These are phyloP conservation scores for Bombus sylvicola DNA, from an alignment of 1,140 invertebrate genomes.

Conservation along the genomic window DNA sequence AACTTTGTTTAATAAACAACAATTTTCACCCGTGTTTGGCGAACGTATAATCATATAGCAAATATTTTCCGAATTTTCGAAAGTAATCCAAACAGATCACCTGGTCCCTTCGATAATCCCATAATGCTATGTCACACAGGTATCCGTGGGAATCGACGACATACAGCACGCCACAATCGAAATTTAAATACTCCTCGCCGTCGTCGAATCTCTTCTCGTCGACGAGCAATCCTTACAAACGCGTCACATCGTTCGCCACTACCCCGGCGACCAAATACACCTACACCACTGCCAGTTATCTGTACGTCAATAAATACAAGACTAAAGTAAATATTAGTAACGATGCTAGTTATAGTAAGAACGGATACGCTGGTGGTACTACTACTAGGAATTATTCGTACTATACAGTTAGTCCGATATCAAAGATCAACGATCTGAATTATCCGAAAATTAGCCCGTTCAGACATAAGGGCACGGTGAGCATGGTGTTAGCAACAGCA, in stretches of 20 bases:
- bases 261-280: slow-evolving; percentile 64
- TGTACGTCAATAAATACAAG: slow-evolving; percentile 68
- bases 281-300: slow-evolving; percentile 72
- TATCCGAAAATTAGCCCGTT: slow-evolving; percentile 78
- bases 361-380: slow-evolving; percentile 31
- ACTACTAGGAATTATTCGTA: slow-evolving; percentile 72
- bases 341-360: slow-evolving; percentile 40
- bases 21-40: background rate
- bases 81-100: background rate
- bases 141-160: slow-evolving; percentile 79
- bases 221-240: slow-evolving; percentile 61
- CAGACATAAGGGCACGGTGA: slow-evolving; percentile 76
- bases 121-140: slow-evolving; percentile 71
- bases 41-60: background rate
- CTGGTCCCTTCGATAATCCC: slow-evolving; percentile 14
- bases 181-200: slow-evolving; percentile 69
- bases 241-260: slow-evolving; percentile 44
- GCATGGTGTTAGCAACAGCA: slow-evolving; percentile 70
- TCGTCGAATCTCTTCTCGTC: slow-evolving; percentile 57
- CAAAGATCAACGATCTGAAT: slow-evolving; percentile 75
- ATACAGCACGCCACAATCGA: slow-evolving; percentile 73
- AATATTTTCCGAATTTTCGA: background rate
- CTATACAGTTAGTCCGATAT: slow-evolving; percentile 59
- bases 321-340: slow-evolving; percentile 51
- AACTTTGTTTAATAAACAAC: background rate